Conservation (phyloP, 1,140 invertebrate genomes). For the Penaeus indicus region DNA sequence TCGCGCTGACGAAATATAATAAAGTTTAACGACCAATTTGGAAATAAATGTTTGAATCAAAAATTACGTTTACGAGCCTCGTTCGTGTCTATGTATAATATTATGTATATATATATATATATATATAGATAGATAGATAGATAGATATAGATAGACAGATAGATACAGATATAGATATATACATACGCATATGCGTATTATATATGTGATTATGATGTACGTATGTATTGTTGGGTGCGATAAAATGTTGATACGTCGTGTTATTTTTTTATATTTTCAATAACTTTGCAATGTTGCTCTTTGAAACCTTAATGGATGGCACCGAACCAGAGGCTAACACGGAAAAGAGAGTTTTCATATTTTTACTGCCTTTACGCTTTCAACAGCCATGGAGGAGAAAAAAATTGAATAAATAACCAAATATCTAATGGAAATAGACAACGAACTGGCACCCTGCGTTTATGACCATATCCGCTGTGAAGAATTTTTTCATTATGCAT, state of each 20-base stretch:
- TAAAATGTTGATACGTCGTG: too few relatives aligned
- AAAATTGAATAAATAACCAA: constrained; percentile 56
- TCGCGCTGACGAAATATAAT: constrained; percentile 48
- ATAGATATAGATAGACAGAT: too few relatives aligned
- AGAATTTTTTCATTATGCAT: constrained; percentile 65
- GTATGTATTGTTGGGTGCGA: too few relatives aligned
- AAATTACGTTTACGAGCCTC: constrained; percentile 50
- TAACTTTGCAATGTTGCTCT: too few relatives aligned
- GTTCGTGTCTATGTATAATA: not conserved
- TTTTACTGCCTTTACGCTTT: not conserved
- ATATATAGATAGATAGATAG: too few relatives aligned
- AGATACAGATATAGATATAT: too few relatives aligned
- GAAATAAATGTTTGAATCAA: constrained; percentile 50
- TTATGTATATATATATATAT: too few relatives aligned
- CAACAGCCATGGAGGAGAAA: not conserved
- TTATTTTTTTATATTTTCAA: too few relatives aligned
- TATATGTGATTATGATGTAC: too few relatives aligned
- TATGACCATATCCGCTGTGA: constrained; percentile 63
- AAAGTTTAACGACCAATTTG: constrained; percentile 58
- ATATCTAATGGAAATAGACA: constrained; percentile 55
- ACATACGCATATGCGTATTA: too few relatives aligned
- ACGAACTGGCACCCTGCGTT: constrained; percentile 55
- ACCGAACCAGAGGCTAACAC: not conserved
- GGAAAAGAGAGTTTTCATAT: not conserved
- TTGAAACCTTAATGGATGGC: too few relatives aligned